Evolutionary conservation across 2,888 invertebrate species (phyloP).

Genomic region (Antitype chi): DNA sequence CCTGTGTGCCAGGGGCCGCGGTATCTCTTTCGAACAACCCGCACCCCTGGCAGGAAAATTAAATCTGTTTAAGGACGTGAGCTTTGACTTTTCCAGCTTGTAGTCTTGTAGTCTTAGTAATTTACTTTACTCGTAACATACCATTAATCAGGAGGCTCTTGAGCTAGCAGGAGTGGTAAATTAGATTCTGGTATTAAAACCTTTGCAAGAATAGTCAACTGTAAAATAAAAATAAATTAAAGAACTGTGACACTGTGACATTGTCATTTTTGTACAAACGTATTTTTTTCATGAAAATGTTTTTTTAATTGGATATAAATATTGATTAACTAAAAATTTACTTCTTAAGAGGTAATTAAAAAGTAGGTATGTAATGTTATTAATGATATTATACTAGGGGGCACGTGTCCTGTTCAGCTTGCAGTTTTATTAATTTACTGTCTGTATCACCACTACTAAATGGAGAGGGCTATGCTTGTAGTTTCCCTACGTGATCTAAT

Average conservation of each 20-base stretch:
- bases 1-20: no score
- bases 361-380: conserved; percentile 40
- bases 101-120: no score
- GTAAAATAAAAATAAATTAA: conserved; percentile 2
- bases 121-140: neutral
- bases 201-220: neutral
- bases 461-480: no score
- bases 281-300: conserved; percentile 51
- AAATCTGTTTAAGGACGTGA: no score
- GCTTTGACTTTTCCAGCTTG: neutral
- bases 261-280: conserved; percentile 41
- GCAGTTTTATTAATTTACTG: no score
- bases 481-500: no score
- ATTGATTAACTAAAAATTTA: conserved; percentile 32
- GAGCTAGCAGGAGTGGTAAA: neutral
- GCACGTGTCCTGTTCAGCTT: neutral
- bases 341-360: conserved; percentile 37
- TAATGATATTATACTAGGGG: neutral
- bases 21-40: no score
- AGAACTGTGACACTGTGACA: conserved; percentile 47
- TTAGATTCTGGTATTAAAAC: neutral
- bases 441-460: no score
- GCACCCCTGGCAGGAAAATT: no score
- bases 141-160: neutral
- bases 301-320: conserved; percentile 28